Percentiles rank a stretch among this genome's conserved stretches.
phyloP scores from a whole-genome alignment of 2,888 invertebrate genomes.

The Sarcophaga carnaria region DNA sequence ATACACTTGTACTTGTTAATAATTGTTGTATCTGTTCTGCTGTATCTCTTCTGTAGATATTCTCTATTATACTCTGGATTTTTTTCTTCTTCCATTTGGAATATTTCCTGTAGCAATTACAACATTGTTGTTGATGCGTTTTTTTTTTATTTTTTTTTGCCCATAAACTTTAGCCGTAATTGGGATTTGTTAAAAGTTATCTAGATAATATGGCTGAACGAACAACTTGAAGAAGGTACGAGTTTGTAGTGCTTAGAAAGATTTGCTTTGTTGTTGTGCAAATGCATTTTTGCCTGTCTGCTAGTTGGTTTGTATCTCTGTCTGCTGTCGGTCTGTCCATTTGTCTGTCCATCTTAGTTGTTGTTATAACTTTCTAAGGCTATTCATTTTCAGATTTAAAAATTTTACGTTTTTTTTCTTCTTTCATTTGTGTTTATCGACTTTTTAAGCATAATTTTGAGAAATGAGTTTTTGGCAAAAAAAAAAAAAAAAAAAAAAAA shows the following conservation, averaged over 20 bases:
- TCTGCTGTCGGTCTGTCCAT: not conserved
- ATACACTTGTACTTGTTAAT: not conserved
- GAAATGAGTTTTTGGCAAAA: not conserved
- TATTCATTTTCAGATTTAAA: not conserved
- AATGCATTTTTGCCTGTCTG: conserved; percentile 12
- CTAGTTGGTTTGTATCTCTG: not conserved
- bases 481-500: conserved; percentile 2
- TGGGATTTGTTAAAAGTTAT: conserved; percentile 16
- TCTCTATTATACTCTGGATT: not conserved
- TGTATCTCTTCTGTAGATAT: not conserved
- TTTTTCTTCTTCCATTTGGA: not conserved
- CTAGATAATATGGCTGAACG: not conserved
- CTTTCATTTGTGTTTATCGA: not conserved
- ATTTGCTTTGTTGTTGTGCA: not conserved
- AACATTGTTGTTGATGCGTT: not conserved
- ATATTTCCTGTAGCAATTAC: not conserved
- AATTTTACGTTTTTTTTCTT: not conserved
- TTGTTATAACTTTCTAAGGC: not conserved
- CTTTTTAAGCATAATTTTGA: conserved; percentile 21
- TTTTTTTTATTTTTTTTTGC: not conserved
- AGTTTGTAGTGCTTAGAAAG: not conserved
- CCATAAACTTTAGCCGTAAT: conserved; percentile 1
- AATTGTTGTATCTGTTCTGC: not conserved
- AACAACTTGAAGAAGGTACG: not conserved
- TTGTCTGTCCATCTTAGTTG: not conserved